phyloP scores from a whole-genome alignment of 2,113 vertebrate genomes.

The Andinoacara biseriatus region DNA sequence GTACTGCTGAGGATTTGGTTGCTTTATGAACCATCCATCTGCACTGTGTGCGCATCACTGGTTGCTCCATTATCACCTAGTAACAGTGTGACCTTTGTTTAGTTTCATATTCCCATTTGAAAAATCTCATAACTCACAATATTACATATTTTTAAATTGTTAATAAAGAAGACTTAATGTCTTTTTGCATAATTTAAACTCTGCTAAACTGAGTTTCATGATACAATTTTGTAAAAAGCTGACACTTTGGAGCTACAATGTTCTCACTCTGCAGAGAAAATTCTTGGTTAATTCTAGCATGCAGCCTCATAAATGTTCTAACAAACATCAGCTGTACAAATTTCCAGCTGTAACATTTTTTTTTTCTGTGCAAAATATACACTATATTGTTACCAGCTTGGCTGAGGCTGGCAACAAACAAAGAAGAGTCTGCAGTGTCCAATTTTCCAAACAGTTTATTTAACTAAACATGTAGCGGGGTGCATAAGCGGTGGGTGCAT shows the following conservation, averaged over 20 bases:
- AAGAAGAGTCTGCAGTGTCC: neutral
- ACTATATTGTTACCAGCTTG: neutral
- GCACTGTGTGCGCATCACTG: slow-evolving; percentile 1
- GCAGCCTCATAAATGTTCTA: neutral
- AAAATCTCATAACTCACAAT: neutral
- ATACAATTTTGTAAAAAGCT: neutral
- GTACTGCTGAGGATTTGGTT: neutral
- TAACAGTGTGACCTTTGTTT: neutral
- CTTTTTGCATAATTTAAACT: neutral
- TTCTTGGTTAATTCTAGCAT: neutral
- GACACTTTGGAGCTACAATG: too few species aligned
- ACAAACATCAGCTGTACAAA: neutral
- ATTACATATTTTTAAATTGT: neutral
- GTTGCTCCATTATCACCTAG: neutral
- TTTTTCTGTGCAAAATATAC: neutral
- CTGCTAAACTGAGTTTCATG: neutral
- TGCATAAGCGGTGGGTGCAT: neutral
- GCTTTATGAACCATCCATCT: neutral
- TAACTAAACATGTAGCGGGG: neutral
- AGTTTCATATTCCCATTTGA: neutral
- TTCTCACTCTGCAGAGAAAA: neutral
- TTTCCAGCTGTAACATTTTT: neutral
- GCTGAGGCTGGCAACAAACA: neutral
- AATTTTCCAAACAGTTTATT: neutral
- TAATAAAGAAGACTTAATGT: neutral